These are phyloP conservation scores for Muscicapa adusta DNA, from an alignment of 2,113 vertebrate species.

Conservation along the genomic window DNA sequence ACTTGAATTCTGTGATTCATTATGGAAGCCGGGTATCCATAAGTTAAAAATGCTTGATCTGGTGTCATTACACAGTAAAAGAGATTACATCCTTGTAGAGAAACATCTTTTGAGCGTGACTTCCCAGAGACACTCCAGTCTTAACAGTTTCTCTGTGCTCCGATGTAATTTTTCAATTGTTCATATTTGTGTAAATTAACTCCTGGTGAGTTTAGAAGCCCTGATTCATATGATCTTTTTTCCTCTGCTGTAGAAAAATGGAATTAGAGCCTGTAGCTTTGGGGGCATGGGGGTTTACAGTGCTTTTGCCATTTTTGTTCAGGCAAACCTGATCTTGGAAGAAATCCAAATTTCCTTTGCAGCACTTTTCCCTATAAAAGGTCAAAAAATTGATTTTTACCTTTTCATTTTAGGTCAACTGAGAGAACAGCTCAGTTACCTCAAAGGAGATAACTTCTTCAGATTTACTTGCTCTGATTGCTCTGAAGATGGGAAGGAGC, in stretches of 20 bases:
- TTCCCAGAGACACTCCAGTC: background rate
- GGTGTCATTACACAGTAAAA: background rate
- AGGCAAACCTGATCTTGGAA: background rate
- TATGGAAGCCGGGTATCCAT: background rate
- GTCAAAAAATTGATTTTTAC: background rate
- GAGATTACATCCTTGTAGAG: background rate
- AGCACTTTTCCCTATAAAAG: background rate
- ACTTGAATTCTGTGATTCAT: background rate
- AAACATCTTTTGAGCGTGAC: background rate
- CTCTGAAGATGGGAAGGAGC: slow-evolving; percentile 90
- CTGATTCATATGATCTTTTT: background rate
- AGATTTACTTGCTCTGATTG: slow-evolving; percentile 89
- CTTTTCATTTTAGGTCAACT: slow-evolving; percentile 81
- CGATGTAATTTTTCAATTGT: too few species aligned
- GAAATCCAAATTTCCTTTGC: background rate
- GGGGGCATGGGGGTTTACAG: background rate
- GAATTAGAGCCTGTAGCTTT: background rate
- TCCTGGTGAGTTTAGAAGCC: background rate
- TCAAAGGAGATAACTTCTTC: slow-evolving; percentile 99
- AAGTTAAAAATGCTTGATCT: background rate
- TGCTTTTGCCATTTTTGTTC: background rate
- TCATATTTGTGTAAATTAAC: background rate
- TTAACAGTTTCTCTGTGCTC: background rate
- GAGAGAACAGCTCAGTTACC: slow-evolving; percentile 88
- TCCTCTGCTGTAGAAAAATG: background rate